These are phyloP conservation scores for Montipora capitata DNA, from an alignment of 92 coral and sea anemone genomes.

Conservation along the genomic window DNA sequence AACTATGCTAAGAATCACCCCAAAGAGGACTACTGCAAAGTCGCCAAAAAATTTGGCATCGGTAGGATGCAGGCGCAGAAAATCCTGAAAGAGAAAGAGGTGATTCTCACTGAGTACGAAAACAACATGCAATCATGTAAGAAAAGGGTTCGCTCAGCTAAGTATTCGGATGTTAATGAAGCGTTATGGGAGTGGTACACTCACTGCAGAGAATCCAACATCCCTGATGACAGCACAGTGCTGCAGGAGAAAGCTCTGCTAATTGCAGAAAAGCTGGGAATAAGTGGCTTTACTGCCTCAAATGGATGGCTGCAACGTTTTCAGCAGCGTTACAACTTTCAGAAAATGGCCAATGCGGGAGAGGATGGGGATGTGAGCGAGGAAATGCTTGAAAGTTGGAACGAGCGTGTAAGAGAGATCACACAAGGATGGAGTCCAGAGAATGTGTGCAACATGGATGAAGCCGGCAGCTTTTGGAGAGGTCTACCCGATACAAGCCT, in stretches of 20 bases:
- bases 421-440: slow-evolving; percentile 71
- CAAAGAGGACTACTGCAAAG: slow-evolving; percentile 62
- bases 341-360: slow-evolving; percentile 43
- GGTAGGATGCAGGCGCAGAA: slow-evolving; percentile 44
- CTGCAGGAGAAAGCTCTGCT: slow-evolving; percentile 73
- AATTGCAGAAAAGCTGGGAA: slow-evolving; percentile 69
- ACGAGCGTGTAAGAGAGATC: slow-evolving; percentile 47
- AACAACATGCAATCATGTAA: slow-evolving; percentile 26
- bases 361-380: slow-evolving; percentile 28
- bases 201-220: slow-evolving; percentile 60
- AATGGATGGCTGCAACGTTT: slow-evolving; percentile 70
- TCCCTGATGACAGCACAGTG: slow-evolving; percentile 67
- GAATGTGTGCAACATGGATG: slow-evolving; percentile 81
- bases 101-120: slow-evolving; percentile 32
- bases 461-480: slow-evolving; percentile 71
- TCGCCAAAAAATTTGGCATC: slow-evolving; percentile 60
- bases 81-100: slow-evolving; percentile 10
- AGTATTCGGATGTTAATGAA: slow-evolving; percentile 50
- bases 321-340: slow-evolving; percentile 64
- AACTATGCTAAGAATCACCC: slow-evolving; percentile 65
- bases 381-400: slow-evolving; percentile 52
- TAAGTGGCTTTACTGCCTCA: slow-evolving; percentile 63
- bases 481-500: slow-evolving; percentile 71
- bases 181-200: slow-evolving; percentile 65
- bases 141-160: slow-evolving; percentile 50